phyloP scores from a whole-genome alignment of 1,140 invertebrate genomes.

The Solenopsis invicta region DNA sequence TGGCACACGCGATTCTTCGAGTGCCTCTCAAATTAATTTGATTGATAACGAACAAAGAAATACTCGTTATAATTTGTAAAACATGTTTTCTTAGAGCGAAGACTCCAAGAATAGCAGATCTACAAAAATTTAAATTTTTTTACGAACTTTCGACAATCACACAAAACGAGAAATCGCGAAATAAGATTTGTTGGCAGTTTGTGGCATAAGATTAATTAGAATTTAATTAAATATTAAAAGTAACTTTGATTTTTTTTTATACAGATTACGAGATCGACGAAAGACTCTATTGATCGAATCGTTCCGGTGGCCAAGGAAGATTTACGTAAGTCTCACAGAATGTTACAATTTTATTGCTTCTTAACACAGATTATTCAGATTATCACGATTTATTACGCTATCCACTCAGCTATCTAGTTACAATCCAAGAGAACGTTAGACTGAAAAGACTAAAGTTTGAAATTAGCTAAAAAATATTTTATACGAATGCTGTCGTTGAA shows the following conservation, averaged over 20 bases:
- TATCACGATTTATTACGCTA: neutral
- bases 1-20: neutral
- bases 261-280: slow-evolving; percentile 80
- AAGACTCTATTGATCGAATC: slow-evolving; percentile 77
- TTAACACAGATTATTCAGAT: slow-evolving; percentile 3
- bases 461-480: slow-evolving; percentile 4
- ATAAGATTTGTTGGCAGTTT: slow-evolving; percentile 58
- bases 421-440: neutral
- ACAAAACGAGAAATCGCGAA: neutral
- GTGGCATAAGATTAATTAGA: neutral
- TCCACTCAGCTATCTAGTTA: neutral
- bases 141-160: neutral
- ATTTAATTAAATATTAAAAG: slow-evolving; percentile 18
- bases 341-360: slow-evolving; percentile 19
- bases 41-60: neutral
- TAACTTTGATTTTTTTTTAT: slow-evolving; percentile 63
- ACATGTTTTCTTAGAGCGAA: neutral
- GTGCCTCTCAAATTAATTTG: neutral
- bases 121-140: neutral
- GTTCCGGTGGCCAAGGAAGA: slow-evolving; percentile 81
- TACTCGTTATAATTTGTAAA: slow-evolving; percentile 6
- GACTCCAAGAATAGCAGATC: neutral
- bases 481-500: neutral
- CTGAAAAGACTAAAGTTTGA: neutral
- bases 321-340: slow-evolving; percentile 82